These are phyloP conservation scores for Copidosoma floridanum DNA, from an alignment of 1,140 invertebrate species.

Conservation along the genomic window DNA sequence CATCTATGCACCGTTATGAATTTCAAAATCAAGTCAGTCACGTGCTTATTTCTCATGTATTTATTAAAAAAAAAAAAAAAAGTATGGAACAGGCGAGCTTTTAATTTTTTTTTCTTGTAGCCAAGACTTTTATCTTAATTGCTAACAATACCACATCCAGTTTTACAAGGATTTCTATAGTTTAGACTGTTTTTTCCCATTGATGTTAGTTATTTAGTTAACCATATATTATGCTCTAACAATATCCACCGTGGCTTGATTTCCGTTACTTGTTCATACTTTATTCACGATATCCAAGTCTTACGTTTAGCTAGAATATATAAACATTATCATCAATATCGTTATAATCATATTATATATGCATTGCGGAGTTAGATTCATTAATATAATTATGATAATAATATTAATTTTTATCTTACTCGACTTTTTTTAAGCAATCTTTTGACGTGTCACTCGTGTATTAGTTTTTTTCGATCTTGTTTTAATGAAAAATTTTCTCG, in stretches of 20 bases:
- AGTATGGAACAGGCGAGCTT: too few species aligned
- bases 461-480: neutral
- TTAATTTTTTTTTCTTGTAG: too few species aligned
- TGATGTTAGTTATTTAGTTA: neutral
- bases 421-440: neutral
- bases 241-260: neutral
- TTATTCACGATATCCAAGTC: slow-evolving; percentile 20
- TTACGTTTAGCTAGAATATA: slow-evolving; percentile 19
- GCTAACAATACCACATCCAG: slow-evolving; percentile 17
- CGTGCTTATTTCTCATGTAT: too few species aligned
- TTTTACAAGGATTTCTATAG: neutral
- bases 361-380: slow-evolving; percentile 31
- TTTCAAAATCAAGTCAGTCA: too few species aligned
- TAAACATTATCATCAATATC: slow-evolving; percentile 40
- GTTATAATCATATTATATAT: slow-evolving; percentile 31
- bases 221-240: neutral
- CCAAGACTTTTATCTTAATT: slow-evolving; percentile 23
- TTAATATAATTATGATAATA: slow-evolving; percentile 35
- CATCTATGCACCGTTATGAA: too few species aligned
- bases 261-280: slow-evolving; percentile 4
- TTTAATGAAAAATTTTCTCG: too few species aligned
- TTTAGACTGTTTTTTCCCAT: neutral
- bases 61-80: too few species aligned
- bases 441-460: neutral
- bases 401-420: slow-evolving; percentile 23